Base-by-base conservation (phyloP, 2,888 invertebrate genomes). In the Oscheius sp. region DNA sequence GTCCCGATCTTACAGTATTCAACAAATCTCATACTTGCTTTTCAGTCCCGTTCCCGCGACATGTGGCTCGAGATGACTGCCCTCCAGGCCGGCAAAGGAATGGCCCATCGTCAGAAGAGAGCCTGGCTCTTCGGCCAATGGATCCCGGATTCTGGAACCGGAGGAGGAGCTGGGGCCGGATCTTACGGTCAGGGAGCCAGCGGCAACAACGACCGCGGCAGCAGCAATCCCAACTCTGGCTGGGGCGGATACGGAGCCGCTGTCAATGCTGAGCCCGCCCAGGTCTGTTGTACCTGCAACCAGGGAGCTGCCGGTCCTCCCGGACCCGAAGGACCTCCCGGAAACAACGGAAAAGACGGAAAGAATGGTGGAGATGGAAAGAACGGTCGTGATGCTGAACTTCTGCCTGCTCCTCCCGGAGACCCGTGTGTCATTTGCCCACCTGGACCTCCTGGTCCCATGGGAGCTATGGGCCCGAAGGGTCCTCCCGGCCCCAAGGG, bases 401-500 rank as follows among this genome's bases (percentile, higher is more conserved):
- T 84, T 5, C 78, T 84, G 9, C 83, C 82, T 59, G 84, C 84
- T 29, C 82, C 85, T 65, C 75, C 81, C 3, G 76, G 73, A 13
- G 83, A 83, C 74, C 86, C 86, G 32, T 86, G 86, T 79, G 82
- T 87, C 77, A 85, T 85, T 74, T 87, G 87, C 78, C 87, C 87
- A 51, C 78, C 81, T n/a, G 87, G 87, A 78, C 83, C 87, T 42
- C 79, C 85, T 57, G 87, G 85, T 73, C 82, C 86, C 51, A 78
- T 81, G 76, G 85, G 80, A 78, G 70, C 77, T 10, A 82, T 80
- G 82, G 82, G 84, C 76, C 84, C 86, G 60, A 85, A 83, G 79
- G 88, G 88, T 81, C 84, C 85, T 55, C 84, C 85, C 72, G 88
- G 88, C 78, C 86, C 87, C 50, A 88, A 88, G 80, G 88, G 88